Base-by-base conservation (phyloP, 2,113 vertebrate genomes). In the Ibidorhyncha struthersii region DNA sequence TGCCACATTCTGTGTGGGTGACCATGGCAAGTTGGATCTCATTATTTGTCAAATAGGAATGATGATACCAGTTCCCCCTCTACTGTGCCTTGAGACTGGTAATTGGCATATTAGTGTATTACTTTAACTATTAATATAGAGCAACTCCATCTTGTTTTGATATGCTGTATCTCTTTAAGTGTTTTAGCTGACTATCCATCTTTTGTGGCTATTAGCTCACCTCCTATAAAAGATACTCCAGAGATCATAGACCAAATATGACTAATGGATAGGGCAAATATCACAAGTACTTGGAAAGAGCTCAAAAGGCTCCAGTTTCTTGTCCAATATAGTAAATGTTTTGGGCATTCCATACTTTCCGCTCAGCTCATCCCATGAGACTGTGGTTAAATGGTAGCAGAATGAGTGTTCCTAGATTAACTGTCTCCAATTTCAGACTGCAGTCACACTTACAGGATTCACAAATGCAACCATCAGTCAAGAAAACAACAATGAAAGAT, bases 191-290 rank as follows among this genome's bases (percentile, higher is more conserved):
- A 76, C 77, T 89, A 18, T 84, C 69, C 17, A 18, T 91, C 38
- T 92, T 91, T 53, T 79, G 61, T 0, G 1, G 36, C 27, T 95
- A 72, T 95, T 92, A 94, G 65, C 62, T 96, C 61, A 79, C 52
- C 56, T 93, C 53, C 70, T 76, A 49, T 25, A 61, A 97, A 97
- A 91, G 55, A 82, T 74, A 81, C 79, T 86, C 82, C 7, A 29
- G 90, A 95, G 55, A 93, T 95, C 47, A 26, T 19, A 82, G 81
- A 76, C 40, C 87, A 90, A 73, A 93, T 70, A 85, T 72, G 92
- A 95, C 76, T 90, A 95, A 94, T 95, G 86, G 82, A 56, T 81
- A 90, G 83, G 80, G 86, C 89, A 91, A 95, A 93, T 13, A 79
- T 82, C 89, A 87, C 40, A 92, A 96, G 56, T 65, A 79, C 73